Evolutionary conservation across 2,113 vertebrate genomes (phyloP).

Genomic region (Cyprinodon variegatus): DNA sequence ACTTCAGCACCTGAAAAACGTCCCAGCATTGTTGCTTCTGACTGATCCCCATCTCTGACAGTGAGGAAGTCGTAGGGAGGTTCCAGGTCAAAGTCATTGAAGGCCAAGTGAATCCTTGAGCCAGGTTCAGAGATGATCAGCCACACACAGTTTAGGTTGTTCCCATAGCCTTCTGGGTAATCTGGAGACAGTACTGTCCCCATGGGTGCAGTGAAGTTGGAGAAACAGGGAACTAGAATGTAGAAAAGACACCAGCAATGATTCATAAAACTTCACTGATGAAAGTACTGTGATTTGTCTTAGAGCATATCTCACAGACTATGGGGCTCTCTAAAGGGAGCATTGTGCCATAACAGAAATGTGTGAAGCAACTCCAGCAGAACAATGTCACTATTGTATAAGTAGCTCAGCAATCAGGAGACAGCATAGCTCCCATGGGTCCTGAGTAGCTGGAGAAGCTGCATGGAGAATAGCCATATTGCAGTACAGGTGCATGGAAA

Average conservation of each 20-base stretch:
- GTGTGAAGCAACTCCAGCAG: conserved; percentile 26
- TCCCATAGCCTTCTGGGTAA: conserved; percentile 97
- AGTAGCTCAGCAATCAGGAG: conserved; percentile 60
- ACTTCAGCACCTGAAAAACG: conserved; percentile 96
- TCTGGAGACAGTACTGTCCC: conserved; percentile 96
- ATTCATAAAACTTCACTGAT: conserved; percentile 14
- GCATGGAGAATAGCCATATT: conserved; percentile 20
- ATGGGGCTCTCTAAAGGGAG: conserved; percentile 25
- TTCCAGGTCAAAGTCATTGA: conserved; percentile 98
- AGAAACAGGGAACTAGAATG: conserved; percentile 92
- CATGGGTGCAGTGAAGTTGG: conserved; percentile 96
- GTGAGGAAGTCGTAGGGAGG: conserved; percentile 97
- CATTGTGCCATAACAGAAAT: conserved; percentile 34
- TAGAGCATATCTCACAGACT: conserved; percentile 26
- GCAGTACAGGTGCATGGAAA: conserved; percentile 14
- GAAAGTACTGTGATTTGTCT: conserved; percentile 26
- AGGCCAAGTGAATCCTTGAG: conserved; percentile 93
- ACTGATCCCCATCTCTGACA: conserved; percentile 92
- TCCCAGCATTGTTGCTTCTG: conserved; percentile 88
- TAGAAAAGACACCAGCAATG: conserved; percentile 20
- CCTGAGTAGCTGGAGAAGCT: conserved; percentile 48
- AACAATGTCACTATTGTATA: conserved; percentile 52
- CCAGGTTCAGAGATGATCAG: conserved; percentile 93
- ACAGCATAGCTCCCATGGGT: conserved; percentile 53
- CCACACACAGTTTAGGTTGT: conserved; percentile 98